Base-by-base conservation (phyloP, 2,888 invertebrate genomes). In the Platynereis dumerilii region DNA sequence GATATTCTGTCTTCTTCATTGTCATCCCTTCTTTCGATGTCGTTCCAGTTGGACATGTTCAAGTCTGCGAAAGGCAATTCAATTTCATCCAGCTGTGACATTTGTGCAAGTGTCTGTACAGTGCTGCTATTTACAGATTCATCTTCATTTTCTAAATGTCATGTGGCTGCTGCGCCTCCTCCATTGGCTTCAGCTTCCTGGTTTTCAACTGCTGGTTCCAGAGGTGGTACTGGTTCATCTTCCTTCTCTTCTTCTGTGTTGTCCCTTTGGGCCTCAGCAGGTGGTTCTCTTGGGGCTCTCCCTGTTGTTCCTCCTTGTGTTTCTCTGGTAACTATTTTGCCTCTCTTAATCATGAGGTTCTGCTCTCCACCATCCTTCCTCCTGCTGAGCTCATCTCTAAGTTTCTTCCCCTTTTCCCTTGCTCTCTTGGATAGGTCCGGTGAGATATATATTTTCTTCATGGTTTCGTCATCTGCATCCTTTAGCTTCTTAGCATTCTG, bases 321-420 rank as follows among this genome's bases (percentile, higher is more conserved):
- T 42, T 22, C 10, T 53, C 53, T 17, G 15, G 17, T 17, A 17
- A 15, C 12, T 53, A 12, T 10, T 53, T 17, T 10, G 15, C 53
- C 10, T 10, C 20, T 53, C 53, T 22, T 20, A 17, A 15, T 53
- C 12, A 12, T 10, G 15, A 53, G 10, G 10, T 15, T 22, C 20
- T 53, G 10, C 15, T 22, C 53, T 10, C 22, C 20, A 17, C 53
- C 20, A 10, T 20, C 53, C 20, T 12, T 10, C 53, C 53, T 10
- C 22, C 53, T 10, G 10, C 10, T 10, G 12, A 15, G 15, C 10
- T 20, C 53, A 15, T 12, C 12, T 10, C 10, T 22, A 12, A 17
- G 17, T 20, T 53, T 20, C 53, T 53, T 22, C 53, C 22, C 53
- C 53, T 53, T 22, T 22, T 20, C 53, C 53, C n/a, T n/a, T n/a